Evolutionary conservation across 1,140 invertebrate species (phyloP), one percentile per base, ranked within the genome.

Genomic region (Luehdorfia chinensis): DNA sequence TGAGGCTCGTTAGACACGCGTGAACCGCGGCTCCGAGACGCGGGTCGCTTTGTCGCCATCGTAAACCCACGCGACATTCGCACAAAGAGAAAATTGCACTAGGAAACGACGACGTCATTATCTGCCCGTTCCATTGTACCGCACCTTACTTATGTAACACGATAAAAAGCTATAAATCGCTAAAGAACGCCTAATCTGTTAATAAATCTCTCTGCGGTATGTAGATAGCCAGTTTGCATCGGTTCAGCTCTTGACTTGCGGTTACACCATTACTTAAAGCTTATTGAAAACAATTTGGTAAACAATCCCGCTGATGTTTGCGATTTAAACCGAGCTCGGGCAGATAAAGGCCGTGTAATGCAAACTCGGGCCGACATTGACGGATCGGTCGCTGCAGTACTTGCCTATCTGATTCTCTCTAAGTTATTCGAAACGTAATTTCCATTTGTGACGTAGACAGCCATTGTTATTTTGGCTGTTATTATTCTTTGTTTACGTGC

Each of bases 271-370:
- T 79, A 75, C 65, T 75, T 73, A 67, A 75, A 70, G 69, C 69
- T 75, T 79, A 84, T 81, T 78, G 77, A 75, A 83, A 85, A 84
- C 76, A 80, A 83, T 85, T 84, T 84, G 77, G 81, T 73, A 73
- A 81, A 84, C 81, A 84, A 68, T 59, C 59, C 66, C 63, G 70
- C 66, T 72, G 77, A 84, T 81, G 75, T 78, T 73, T 67, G 71
- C 77, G 75, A 84, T 84, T 80, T 68, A 74, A 79, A 70, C 56
- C 62, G 67, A 67, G 66, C 78, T 59, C 51, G 61, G 51, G 67
- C 73, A 69, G 81, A 85, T 84, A 84, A 85, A 85, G 59, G 77
- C 71, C 61, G 71, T 72, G 75, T 78, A 84, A 85, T 81, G 79
- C 79, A 81, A 84, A 84, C 76, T 50, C 66, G 50, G 66, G 44